phyloP scores from a whole-genome alignment of 2,888 invertebrate genomes.

The Cactoblastis cactorum region DNA sequence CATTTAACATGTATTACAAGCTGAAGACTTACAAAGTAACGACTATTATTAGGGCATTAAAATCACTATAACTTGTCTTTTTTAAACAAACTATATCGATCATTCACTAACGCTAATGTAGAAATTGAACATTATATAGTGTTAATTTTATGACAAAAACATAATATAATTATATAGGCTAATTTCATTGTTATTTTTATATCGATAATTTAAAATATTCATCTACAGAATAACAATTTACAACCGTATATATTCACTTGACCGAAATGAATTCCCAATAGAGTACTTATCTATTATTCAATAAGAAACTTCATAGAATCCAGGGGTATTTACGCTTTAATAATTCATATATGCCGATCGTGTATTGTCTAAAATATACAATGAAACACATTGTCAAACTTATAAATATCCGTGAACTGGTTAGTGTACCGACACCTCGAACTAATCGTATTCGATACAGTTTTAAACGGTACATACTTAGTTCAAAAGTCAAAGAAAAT shows the following conservation, averaged over 20 bases:
- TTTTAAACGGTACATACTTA: background rate
- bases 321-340: background rate
- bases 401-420: slow-evolving; percentile 15
- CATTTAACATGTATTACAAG: background rate
- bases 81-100: slow-evolving; percentile 41
- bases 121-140: slow-evolving; percentile 37
- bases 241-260: background rate
- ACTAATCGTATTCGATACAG: background rate
- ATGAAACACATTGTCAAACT: slow-evolving; percentile 21
- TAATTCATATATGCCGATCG: background rate
- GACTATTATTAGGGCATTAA: background rate
- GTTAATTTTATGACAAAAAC: slow-evolving; percentile 32
- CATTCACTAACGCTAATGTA: slow-evolving; percentile 39
- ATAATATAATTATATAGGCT: slow-evolving; percentile 34
- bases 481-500: background rate
- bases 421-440: slow-evolving; percentile 12
- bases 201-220: slow-evolving; percentile 1
- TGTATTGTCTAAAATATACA: slow-evolving; percentile 13
- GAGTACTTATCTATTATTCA: too few species aligned
- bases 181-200: slow-evolving; percentile 21
- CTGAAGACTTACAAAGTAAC: background rate
- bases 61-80: slow-evolving; percentile 50
- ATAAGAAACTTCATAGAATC: background rate
- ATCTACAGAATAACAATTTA: slow-evolving; percentile 1
- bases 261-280: background rate